phyloP scores from a whole-genome alignment of 2,113 vertebrate genomes.

The Eolophus roseicapilla region DNA sequence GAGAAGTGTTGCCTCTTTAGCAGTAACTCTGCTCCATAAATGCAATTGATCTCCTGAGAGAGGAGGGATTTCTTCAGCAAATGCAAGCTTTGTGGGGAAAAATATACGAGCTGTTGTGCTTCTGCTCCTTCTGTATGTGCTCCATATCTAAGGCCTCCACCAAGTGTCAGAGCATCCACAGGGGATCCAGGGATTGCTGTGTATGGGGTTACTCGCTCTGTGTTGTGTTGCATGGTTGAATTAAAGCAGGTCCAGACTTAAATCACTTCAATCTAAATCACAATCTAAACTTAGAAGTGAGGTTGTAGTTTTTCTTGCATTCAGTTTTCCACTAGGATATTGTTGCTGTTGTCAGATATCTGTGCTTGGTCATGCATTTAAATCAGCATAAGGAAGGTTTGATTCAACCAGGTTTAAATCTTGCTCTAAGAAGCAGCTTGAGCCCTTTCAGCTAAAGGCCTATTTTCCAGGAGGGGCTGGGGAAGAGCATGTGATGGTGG shows the following conservation, averaged over 20 bases:
- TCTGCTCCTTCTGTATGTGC: background rate
- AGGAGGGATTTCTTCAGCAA: slow-evolving; percentile 54
- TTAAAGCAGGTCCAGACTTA: background rate
- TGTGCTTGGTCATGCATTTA: background rate
- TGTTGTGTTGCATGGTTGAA: accelerated
- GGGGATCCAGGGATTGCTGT: background rate
- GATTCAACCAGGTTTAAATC: background rate
- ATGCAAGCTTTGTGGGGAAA: slow-evolving; percentile 5
- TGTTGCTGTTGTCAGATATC: background rate
- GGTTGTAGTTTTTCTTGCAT: background rate
- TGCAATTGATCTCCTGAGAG: slow-evolving; percentile 62
- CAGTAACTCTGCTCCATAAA: slow-evolving; percentile 64
- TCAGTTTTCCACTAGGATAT: accelerated
- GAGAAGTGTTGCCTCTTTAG: slow-evolving; percentile 47
- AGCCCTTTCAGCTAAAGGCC: background rate
- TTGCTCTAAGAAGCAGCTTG: background rate
- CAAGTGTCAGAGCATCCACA: background rate
- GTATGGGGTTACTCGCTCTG: accelerated
- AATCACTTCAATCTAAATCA: background rate
- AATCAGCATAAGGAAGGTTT: background rate
- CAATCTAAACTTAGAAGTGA: background rate
- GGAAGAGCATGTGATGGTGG: background rate
- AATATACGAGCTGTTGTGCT: background rate
- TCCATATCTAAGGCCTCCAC: background rate
- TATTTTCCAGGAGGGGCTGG: background rate